phyloP scores from a whole-genome alignment of 2,888 invertebrate species.

The Eurytoma adleriae region DNA sequence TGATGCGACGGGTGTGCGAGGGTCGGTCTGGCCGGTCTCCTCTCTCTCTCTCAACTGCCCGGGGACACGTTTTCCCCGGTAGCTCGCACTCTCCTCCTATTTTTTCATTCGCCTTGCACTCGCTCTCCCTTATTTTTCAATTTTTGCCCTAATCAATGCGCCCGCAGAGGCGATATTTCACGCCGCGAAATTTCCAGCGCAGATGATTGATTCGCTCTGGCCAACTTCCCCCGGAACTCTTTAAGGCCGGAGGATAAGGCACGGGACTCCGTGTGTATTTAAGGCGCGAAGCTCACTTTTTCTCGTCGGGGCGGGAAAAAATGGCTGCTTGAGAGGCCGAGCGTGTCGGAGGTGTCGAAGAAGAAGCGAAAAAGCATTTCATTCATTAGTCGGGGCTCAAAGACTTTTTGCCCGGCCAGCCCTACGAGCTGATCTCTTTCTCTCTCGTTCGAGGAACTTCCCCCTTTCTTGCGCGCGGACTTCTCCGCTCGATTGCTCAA shows the following conservation, averaged over 20 bases:
- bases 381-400: constrained; percentile 47
- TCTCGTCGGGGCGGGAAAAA: constrained; percentile 2
- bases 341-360: constrained; percentile 24
- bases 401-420: constrained; percentile 15
- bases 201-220: constrained; percentile 22
- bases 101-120: background rate
- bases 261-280: background rate
- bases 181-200: background rate
- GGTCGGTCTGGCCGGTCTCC: background rate
- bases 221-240: background rate
- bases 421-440: constrained; percentile 34
- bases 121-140: constrained; percentile 35
- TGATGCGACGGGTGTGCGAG: constrained; percentile 29
- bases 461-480: background rate
- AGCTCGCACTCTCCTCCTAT: too few relatives aligned
- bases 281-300: background rate
- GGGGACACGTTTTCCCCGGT: background rate
- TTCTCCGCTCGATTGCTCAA: background rate
- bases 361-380: constrained; percentile 46
- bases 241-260: background rate
- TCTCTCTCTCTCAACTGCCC: background rate
- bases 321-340: constrained; percentile 21
- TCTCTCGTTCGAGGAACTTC: constrained; percentile 37
- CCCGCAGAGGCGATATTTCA: constrained; percentile 2
- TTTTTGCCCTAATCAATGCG: background rate